These are phyloP conservation scores for Hormiphora californensis DNA, from an alignment of 37 sponge, comb jelly and placozoan genomes.

Conservation along the genomic window DNA sequence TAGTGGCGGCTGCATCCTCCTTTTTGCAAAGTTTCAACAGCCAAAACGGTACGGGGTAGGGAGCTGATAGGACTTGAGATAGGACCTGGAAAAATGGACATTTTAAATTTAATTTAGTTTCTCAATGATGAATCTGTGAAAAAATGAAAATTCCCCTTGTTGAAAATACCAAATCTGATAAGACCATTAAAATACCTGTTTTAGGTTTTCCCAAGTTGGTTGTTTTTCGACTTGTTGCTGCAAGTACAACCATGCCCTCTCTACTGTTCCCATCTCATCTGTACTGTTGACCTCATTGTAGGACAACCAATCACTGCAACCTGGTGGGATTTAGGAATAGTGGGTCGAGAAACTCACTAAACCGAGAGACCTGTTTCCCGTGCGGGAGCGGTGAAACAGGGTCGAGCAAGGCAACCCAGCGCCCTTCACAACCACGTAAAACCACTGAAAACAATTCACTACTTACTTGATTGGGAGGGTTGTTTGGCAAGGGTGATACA, in stretches of 20 bases:
- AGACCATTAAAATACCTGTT: too few species aligned
- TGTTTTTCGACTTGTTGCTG: not conserved
- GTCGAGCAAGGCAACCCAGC: not conserved
- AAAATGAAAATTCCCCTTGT: too few species aligned
- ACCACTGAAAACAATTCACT: too few species aligned
- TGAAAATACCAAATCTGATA: too few species aligned
- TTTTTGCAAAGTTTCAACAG: slow-evolving; percentile 18
- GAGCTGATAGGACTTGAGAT: slow-evolving; percentile 11
- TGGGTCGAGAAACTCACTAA: not conserved
- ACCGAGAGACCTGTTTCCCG: not conserved
- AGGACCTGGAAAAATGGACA: too few species aligned
- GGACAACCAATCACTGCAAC: slow-evolving; percentile 16
- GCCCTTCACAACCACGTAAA: too few species aligned
- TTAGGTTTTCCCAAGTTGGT: not conserved
- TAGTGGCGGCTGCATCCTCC: slow-evolving; percentile 4
- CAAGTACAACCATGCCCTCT: slow-evolving; percentile 33
- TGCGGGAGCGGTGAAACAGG: not conserved
- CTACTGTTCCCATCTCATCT: not conserved
- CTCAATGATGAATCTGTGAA: too few species aligned
- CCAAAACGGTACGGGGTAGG: slow-evolving; percentile 39
- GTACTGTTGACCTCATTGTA: not conserved
- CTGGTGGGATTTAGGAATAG: not conserved
- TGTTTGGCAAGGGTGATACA: not conserved
- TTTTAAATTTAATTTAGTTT: too few species aligned
- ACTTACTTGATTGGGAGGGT: not conserved